Evolutionary conservation across 2,113 vertebrate species (phyloP).

Genomic region (Oncorhynchus nerka): DNA sequence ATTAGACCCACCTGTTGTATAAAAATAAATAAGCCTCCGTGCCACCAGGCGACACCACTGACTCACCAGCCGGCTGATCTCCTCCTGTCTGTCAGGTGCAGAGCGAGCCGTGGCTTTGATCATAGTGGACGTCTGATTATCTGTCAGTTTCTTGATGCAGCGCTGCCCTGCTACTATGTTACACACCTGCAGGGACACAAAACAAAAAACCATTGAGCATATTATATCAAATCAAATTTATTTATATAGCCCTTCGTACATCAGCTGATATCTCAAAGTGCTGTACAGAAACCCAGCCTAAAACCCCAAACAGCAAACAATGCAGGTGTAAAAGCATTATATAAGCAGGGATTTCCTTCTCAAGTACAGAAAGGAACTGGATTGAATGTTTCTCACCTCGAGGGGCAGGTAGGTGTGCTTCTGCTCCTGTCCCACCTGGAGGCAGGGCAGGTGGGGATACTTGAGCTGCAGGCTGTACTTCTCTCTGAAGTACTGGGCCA

Average conservation of each 20-base stretch:
- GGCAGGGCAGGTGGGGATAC: constrained; percentile 96
- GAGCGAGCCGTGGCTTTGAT: constrained; percentile 99
- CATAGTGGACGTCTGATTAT: constrained; percentile 99
- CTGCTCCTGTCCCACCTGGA: constrained; percentile 99
- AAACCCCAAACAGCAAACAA: too few relatives aligned
- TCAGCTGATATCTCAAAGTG: too few relatives aligned
- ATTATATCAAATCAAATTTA: too few relatives aligned
- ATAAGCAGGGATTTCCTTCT: too few relatives aligned
- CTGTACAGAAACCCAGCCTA: too few relatives aligned
- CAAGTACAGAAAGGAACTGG: too few relatives aligned
- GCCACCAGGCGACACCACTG: constrained; percentile 63
- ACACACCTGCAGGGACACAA: constrained; percentile 80
- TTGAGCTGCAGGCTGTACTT: constrained; percentile 98
- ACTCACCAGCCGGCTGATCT: constrained; percentile 97
- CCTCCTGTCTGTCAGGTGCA: constrained; percentile 95
- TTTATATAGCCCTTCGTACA: too few relatives aligned
- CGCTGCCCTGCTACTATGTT: constrained; percentile 97
- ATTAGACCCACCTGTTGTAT: neutral
- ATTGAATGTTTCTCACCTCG: constrained; percentile 80
- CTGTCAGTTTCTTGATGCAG: constrained; percentile 98
- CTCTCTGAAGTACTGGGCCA: constrained; percentile 98
- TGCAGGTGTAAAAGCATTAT: too few relatives aligned
- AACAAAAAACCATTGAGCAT: neutral
- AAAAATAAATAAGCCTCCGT: neutral
- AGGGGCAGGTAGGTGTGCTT: constrained; percentile 99